Evolutionary conservation across 64 coral and sea anemone species (phyloP).

Genomic region (Porites australiensis): DNA sequence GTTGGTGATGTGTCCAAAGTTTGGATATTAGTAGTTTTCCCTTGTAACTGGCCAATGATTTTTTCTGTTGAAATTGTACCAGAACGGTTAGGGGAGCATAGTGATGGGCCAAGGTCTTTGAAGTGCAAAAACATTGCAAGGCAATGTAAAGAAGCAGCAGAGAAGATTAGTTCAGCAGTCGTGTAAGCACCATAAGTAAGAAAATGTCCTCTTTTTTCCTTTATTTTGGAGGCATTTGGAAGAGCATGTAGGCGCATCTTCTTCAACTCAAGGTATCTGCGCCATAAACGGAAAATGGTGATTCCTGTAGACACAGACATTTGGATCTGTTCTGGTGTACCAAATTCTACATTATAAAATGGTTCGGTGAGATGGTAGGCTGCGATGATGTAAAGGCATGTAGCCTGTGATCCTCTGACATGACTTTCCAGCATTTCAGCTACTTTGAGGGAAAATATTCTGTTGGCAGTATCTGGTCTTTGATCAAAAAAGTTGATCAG

Average conservation of each 20-base stretch:
- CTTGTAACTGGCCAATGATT: conserved; percentile 19
- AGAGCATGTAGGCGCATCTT: conserved; percentile 17
- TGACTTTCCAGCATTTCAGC: not conserved
- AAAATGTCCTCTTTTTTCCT: conserved; percentile 29
- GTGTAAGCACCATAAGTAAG: conserved; percentile 28
- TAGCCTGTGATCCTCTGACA: conserved; percentile 4
- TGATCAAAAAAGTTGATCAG: conserved; percentile 16
- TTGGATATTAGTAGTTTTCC: conserved; percentile 14
- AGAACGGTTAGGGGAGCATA: not conserved
- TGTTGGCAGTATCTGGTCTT: not conserved
- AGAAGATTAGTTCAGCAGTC: conserved; percentile 40
- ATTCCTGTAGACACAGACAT: conserved; percentile 34
- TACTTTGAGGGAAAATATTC: not conserved
- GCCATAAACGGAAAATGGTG: conserved; percentile 16
- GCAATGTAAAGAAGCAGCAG: not conserved
- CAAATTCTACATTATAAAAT: not conserved
- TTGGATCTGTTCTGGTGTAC: conserved; percentile 33
- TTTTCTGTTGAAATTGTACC: conserved; percentile 25
- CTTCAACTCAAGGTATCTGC: not conserved
- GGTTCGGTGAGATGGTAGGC: conserved; percentile 10
- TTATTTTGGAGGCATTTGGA: not conserved
- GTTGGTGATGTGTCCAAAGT: conserved; percentile 13
- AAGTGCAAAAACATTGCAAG: conserved; percentile 67
- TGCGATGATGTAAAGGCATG: conserved; percentile 45
- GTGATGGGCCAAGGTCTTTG: not conserved